Percentiles rank a stretch among this genome's conserved stretches.
Conservation (phyloP, 2,888 invertebrate genomes). For the Lasioglossum oenotherae region DNA sequence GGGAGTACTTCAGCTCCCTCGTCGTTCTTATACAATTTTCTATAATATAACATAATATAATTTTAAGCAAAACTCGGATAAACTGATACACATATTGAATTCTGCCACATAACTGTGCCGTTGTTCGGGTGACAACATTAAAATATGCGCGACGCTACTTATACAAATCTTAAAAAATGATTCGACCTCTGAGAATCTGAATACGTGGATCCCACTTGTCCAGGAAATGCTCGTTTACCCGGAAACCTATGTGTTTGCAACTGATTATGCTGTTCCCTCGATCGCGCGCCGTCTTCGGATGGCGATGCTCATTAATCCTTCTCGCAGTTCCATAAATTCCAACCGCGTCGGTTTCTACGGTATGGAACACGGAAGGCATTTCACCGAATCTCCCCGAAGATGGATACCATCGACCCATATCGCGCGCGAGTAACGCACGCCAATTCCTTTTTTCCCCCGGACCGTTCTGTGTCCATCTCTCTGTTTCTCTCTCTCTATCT, state of each 20-base stretch:
- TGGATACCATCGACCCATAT: constrained; percentile 39
- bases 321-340: constrained; percentile 32
- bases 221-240: neutral
- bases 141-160: neutral
- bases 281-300: neutral
- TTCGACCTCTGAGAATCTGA: neutral
- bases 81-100: no score
- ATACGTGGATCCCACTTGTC: neutral
- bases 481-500: neutral
- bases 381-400: constrained; percentile 23
- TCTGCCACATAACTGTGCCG: neutral
- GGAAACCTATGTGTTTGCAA: neutral
- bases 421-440: constrained; percentile 1
- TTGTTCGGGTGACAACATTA: no score
- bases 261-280: neutral
- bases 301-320: constrained; percentile 38
- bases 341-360: neutral
- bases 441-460: constrained; percentile 1
- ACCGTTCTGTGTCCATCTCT: neutral
- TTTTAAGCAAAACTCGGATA: no score
- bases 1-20: no score
- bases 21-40: no score
- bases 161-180: neutral
- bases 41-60: no score
- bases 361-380: constrained; percentile 31